Base-by-base conservation (phyloP, 2,797 vertebrate species). In the Hemibagrus guttatus region DNA sequence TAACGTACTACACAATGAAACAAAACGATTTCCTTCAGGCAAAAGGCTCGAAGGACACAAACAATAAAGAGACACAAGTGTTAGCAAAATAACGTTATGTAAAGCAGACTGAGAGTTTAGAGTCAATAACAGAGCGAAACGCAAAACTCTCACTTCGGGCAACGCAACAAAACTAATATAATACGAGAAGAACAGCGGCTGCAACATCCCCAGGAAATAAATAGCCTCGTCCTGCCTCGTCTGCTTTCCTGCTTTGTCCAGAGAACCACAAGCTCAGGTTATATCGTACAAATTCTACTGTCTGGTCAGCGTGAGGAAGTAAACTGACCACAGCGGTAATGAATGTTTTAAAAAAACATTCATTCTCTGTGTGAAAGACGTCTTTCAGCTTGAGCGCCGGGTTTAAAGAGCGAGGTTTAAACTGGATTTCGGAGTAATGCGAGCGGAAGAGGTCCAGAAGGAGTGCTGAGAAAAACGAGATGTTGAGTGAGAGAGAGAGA, bases 41-140 rank as follows among this genome's bases (percentile, higher is more conserved):
- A 26, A 54, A 28, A 63, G 68, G 74, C 72, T 74, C 0, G 58
- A n/a, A 56, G 84, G 66, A 78, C 52, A 52, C 23, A 56, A 23
- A 49, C 16, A 2, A 52, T 68, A 54, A 82, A 17, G 3, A 54
- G 81, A 54, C 42, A 9, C 23, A 19, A 66, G 61, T 31, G 81
- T 66, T 66, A 0, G 46, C 16, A 2, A 52, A 49, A 52, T 13
- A 31, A 54, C 7, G 49, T 35, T 56, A 54, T 83, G 81, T 46
- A 83, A 54, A 83, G 46, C 63, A 83, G 46, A 2, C 35, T 31
- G 46, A 17, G 81, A 52, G 5, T 83, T 83, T 83, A 83, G 52
- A 64, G 81, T 52, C 81, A 68, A 83, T 83, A 83, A 83, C 39
- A 26, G 26, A 64, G 80, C 80, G 21, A 17, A 49, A 66, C 23